Evolutionary conservation across 2,888 invertebrate species (phyloP).

Genomic region (Pristionchus maxplancki): DNA sequence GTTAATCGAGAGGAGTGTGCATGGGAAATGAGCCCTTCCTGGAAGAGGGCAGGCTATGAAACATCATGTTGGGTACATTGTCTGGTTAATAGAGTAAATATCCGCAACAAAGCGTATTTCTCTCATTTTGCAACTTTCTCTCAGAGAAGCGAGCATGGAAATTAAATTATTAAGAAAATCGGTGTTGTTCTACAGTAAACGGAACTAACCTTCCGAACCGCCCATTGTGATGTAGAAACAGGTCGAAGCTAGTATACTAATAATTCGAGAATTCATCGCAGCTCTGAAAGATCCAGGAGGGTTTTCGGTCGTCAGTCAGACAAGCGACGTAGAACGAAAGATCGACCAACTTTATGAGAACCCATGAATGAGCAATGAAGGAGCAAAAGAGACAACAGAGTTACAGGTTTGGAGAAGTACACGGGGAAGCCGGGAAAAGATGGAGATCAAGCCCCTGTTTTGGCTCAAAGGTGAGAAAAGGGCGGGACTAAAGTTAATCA

Average conservation of each 20-base stretch:
- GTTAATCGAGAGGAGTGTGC: background rate
- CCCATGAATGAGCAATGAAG: background rate
- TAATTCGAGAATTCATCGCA: background rate
- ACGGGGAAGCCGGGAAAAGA: background rate
- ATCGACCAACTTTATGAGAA: constrained; percentile 4
- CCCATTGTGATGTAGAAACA: background rate
- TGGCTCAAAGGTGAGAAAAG: constrained; percentile 14
- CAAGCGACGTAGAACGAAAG: too few relatives aligned
- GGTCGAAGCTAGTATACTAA: background rate
- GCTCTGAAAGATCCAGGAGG: background rate
- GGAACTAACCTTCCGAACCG: background rate
- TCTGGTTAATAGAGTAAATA: too few relatives aligned
- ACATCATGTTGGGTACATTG: too few relatives aligned
- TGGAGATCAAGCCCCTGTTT: background rate
- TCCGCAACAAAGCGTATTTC: too few relatives aligned
- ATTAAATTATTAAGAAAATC: too few relatives aligned
- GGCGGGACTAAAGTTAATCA: constrained; percentile 13
- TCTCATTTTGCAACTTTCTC: too few relatives aligned
- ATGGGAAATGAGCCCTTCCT: background rate
- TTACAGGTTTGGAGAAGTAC: background rate
- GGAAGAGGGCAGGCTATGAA: background rate
- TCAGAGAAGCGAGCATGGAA: too few relatives aligned
- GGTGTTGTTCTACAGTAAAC: too few relatives aligned
- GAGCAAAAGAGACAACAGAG: background rate
- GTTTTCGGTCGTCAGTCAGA: background rate